These are phyloP conservation scores for Leptocoma aspasia DNA, from an alignment of 2,113 vertebrate species.

Conservation along the genomic window DNA sequence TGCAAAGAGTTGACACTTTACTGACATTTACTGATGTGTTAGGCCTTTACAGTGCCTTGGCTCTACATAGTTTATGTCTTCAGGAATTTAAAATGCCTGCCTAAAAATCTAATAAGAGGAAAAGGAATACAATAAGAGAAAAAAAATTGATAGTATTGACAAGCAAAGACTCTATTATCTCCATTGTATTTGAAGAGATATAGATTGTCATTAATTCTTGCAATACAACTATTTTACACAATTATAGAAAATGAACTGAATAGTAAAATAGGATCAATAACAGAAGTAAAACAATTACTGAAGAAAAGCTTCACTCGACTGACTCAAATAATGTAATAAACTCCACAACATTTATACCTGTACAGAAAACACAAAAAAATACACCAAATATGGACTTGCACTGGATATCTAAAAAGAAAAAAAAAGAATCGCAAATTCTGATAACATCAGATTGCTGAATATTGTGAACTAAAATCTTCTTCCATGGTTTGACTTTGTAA, in stretches of 20 bases:
- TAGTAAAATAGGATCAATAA: constrained; percentile 19
- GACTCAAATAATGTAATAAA: constrained; percentile 5
- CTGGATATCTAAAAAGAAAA: neutral
- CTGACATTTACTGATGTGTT: constrained; percentile 74
- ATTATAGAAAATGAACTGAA: constrained; percentile 50
- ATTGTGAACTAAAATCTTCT: neutral
- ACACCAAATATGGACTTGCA: neutral
- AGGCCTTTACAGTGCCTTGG: constrained; percentile 43
- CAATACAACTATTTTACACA: neutral
- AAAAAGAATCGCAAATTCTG: neutral
- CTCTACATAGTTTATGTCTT: constrained; percentile 45
- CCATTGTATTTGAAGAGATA: neutral
- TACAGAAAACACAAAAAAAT: neutral
- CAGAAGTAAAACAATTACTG: constrained; percentile 24
- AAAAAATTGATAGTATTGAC: constrained; percentile 10
- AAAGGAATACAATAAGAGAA: neutral
- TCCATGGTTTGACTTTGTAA: neutral
- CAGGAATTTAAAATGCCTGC: constrained; percentile 57
- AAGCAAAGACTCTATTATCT: constrained; percentile 28
- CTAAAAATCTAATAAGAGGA: constrained; percentile 42
- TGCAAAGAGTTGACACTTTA: constrained; percentile 73
- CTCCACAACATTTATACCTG: neutral
- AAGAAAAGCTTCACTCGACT: neutral
- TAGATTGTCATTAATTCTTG: constrained; percentile 19
- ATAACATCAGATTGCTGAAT: neutral